These are phyloP conservation scores for Onchidella celtica DNA, from an alignment of 2,888 invertebrate species.

Conservation along the genomic window DNA sequence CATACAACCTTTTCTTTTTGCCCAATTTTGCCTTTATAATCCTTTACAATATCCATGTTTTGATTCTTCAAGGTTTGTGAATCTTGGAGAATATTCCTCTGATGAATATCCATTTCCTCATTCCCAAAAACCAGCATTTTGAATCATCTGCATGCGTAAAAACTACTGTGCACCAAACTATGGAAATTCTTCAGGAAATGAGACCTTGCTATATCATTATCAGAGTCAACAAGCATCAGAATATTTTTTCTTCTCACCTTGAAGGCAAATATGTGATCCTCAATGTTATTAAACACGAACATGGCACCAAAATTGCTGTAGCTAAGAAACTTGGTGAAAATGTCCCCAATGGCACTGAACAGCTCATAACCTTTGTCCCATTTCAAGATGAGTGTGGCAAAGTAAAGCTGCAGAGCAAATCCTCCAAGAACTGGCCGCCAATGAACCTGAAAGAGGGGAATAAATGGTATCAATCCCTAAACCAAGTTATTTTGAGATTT, in stretches of 20 bases:
- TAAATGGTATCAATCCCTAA: no score
- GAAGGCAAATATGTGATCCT: slow-evolving; percentile 89
- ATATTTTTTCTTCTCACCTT: slow-evolving; percentile 83
- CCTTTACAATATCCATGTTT: no score
- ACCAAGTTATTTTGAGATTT: no score
- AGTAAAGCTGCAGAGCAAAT: slow-evolving; percentile 89
- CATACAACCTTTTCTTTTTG: no score
- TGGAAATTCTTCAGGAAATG: no score
- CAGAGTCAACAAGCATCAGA: background rate
- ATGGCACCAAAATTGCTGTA: slow-evolving; percentile 90
- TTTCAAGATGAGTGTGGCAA: slow-evolving; percentile 92
- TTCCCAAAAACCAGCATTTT: no score
- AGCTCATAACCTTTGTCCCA: slow-evolving; percentile 89
- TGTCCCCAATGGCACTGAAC: slow-evolving; percentile 85
- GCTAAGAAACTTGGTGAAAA: slow-evolving; percentile 88
- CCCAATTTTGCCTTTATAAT: no score
- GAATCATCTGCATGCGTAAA: no score
- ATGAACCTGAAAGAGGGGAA: slow-evolving; percentile 72
- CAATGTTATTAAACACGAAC: slow-evolving; percentile 88
- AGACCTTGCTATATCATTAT: background rate
- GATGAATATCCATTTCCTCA: no score
- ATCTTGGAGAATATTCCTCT: no score
- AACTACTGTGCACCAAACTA: no score
- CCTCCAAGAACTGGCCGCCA: slow-evolving; percentile 91
- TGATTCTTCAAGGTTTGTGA: no score